Base-by-base conservation (phyloP, 23 tunicate species). In the Clavelina lepadiformis region DNA sequence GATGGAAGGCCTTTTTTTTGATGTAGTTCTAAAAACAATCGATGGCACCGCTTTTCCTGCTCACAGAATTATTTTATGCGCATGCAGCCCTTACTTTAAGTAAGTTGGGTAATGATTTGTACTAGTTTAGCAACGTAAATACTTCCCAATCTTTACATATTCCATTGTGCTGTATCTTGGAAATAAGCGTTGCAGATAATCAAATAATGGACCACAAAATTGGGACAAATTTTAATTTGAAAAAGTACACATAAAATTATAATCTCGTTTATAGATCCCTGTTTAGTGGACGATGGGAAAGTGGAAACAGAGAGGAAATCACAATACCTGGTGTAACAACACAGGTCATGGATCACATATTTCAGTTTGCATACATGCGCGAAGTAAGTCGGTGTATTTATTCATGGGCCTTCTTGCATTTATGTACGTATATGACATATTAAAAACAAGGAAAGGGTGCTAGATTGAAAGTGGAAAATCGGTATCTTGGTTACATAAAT, bases 241-340 rank as follows among this genome's bases (percentile, higher is more conserved):
- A n/a, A n/a, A n/a, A n/a, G n/a, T n/a, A n/a, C n/a, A n/a, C n/a
- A n/a, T n/a, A n/a, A n/a, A n/a, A n/a, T n/a, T n/a, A n/a, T n/a
- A n/a, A n/a, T n/a, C n/a, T n/a, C n/a, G n/a, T 52, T 70, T 44
- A 1, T 61, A 88, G 96, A 59, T 59, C 87, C 28, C 63, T 88
- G 50, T 88, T 88, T 50, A 88, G 96, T 45, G 96, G 96, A 31
- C 56, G 96, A 20, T 88, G 96, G 96, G 54, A 74, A 41, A 80
- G 82, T 55, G 69, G 82, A 7, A 50, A 63, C 0, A 54, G 68
- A 5, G 49, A 64, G 20, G 96, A 88, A 51, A 80, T 88, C 20
- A 22, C 28, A 5, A 62, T 88, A 27, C 87, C 86, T 19, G 87
- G 82, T 34, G 82, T 88, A 15, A 80, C 49, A 31, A 50, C 67